These are phyloP conservation scores for Diplosoma virens DNA, from an alignment of 23 tunicate genomes.

Conservation along the genomic window DNA sequence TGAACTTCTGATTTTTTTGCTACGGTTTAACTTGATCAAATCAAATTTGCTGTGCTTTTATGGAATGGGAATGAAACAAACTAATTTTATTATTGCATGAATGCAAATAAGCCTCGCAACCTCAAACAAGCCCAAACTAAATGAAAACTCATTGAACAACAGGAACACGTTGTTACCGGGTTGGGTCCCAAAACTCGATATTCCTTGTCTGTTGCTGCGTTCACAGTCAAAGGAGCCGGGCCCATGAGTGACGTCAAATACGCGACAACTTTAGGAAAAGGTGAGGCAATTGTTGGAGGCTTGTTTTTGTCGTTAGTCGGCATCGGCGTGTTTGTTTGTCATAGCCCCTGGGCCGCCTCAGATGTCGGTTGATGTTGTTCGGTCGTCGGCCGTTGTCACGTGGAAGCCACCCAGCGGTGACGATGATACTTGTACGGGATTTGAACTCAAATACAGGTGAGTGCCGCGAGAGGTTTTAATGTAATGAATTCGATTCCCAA, in stretches of 20 bases:
- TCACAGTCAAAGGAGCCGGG: conserved; percentile 66
- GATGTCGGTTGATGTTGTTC: not conserved
- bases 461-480: too few species aligned
- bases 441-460: not conserved
- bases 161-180: conserved; percentile 41
- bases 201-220: conserved; percentile 57
- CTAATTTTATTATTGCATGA: too few species aligned
- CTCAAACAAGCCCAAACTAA: too few species aligned
- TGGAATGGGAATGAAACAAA: too few species aligned
- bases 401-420: not conserved
- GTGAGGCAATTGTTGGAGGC: too few species aligned
- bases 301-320: too few species aligned
- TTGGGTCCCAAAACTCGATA: conserved; percentile 60
- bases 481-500: too few species aligned
- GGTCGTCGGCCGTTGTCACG: not conserved
- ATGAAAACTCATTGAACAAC: not conserved
- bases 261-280: conserved; percentile 65
- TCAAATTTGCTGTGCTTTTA: too few species aligned
- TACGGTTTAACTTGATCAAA: too few species aligned
- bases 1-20: too few species aligned
- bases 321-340: too few species aligned
- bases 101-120: too few species aligned
- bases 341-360: not conserved
- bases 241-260: conserved; percentile 39
- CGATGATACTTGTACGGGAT: not conserved